Percentiles rank a stretch among this genome's conserved stretches.
Conservation (phyloP, 2,888 invertebrate species). For the Patella caerulea region DNA sequence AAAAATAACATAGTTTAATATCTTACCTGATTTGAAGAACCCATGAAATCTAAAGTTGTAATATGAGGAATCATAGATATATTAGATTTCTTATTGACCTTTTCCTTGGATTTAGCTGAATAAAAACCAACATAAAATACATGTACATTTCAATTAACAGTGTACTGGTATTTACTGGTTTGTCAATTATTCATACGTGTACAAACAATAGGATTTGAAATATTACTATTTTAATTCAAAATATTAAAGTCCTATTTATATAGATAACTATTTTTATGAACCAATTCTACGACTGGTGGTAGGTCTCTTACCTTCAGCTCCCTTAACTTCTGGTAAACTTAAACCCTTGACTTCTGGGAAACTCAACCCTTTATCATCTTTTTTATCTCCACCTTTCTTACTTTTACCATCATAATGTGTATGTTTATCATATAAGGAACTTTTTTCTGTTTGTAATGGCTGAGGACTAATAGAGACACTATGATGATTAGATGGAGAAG, state of each 20-base stretch:
- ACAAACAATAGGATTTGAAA: no score
- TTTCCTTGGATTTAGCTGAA: slow-evolving; percentile 46
- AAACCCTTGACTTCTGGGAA: slow-evolving; percentile 43
- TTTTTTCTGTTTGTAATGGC: slow-evolving; percentile 61
- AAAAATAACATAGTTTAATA: not conserved
- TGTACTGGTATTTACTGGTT: not conserved
- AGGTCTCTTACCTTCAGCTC: slow-evolving; percentile 55
- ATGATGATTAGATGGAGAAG: slow-evolving; percentile 52
- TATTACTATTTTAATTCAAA: no score
- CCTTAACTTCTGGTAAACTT: slow-evolving; percentile 59
- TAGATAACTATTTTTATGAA: no score
- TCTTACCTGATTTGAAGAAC: slow-evolving; percentile 18
- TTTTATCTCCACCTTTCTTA: slow-evolving; percentile 42
- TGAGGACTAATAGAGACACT: slow-evolving; percentile 60
- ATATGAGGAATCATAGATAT: slow-evolving; percentile 63
- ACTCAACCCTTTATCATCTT: slow-evolving; percentile 25
- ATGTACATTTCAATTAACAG: not conserved
- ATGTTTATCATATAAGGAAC: slow-evolving; percentile 57
- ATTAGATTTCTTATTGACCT: slow-evolving; percentile 49
- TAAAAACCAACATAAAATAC: not conserved
- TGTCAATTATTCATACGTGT: no score
- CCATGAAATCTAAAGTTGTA: slow-evolving; percentile 61
- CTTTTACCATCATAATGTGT: slow-evolving; percentile 44
- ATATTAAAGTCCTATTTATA: no score
- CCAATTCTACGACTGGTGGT: no score